phyloP scores from a whole-genome alignment of 2,113 vertebrate genomes.

The Nannospalax galili region DNA sequence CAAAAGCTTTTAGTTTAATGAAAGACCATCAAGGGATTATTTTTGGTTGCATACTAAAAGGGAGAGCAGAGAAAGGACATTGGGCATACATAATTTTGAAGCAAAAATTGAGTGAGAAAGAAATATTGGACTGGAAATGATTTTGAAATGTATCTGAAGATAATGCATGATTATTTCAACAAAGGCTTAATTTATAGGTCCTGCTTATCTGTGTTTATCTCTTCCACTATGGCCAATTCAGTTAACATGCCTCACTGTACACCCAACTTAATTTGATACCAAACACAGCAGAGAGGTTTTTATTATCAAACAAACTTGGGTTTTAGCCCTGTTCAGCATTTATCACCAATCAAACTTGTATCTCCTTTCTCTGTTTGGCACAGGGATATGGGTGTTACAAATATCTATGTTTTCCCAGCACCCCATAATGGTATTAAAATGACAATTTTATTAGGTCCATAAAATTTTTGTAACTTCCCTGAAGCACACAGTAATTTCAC shows the following conservation, averaged over 20 bases:
- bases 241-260: conserved; percentile 71
- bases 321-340: conserved; percentile 77
- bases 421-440: conserved; percentile 86
- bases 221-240: neutral
- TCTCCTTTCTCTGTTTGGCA: conserved; percentile 78
- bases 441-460: conserved; percentile 93
- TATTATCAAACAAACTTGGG: conserved; percentile 53
- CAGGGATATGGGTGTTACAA: conserved; percentile 76
- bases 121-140: conserved; percentile 66
- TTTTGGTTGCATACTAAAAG: conserved; percentile 16
- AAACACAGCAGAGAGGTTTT: conserved; percentile 61
- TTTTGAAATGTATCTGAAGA: conserved; percentile 65
- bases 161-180: neutral
- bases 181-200: conserved; percentile 75
- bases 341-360: conserved; percentile 77
- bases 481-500: conserved; percentile 93
- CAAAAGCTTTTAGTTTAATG: conserved; percentile 74
- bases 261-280: conserved; percentile 61
- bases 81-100: conserved; percentile 13
- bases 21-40: conserved; percentile 62
- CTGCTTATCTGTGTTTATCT: conserved; percentile 72
- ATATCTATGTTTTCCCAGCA: conserved; percentile 83
- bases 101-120: conserved; percentile 55
- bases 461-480: conserved; percentile 94
- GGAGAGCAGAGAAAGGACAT: conserved; percentile 17